Conservation (phyloP, 1,140 invertebrate species). For the Neelides sp. region DNA sequence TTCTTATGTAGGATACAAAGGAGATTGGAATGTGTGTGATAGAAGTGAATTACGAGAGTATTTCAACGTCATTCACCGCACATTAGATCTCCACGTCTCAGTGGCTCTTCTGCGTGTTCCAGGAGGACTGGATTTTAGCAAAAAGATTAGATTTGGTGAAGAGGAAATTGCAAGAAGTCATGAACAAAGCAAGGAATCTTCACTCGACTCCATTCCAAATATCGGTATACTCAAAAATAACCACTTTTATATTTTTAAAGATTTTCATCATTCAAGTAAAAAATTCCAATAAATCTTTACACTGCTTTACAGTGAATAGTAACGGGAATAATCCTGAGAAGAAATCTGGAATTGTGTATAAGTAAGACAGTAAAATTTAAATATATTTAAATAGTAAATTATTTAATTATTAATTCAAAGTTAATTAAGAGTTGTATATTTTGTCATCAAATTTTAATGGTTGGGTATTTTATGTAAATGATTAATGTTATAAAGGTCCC, state of each 20-base stretch:
- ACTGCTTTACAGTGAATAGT: background rate
- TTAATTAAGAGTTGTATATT: background rate
- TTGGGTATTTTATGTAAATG: background rate
- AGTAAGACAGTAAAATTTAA: background rate
- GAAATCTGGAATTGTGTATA: background rate
- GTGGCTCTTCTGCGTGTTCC: constrained; percentile 71
- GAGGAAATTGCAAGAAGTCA: constrained; percentile 7
- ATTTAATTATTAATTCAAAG: background rate
- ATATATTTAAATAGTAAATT: background rate
- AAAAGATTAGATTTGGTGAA: constrained; percentile 27
- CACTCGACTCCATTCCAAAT: constrained; percentile 37
- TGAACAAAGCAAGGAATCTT: constrained; percentile 20
- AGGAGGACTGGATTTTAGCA: constrained; percentile 57
- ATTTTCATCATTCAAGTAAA: too few relatives aligned
- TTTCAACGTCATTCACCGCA: constrained; percentile 49
- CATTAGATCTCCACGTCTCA: constrained; percentile 81
- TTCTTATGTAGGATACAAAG: constrained; percentile 42
- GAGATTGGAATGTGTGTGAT: constrained; percentile 35
- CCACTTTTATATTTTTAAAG: too few relatives aligned
- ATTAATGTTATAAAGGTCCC: constrained; percentile 37
- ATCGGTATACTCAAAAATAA: too few relatives aligned
- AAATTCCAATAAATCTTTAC: constrained; percentile 47
- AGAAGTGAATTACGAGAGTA: constrained; percentile 37
- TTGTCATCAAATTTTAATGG: background rate
- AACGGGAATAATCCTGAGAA: background rate